Conservation (phyloP, 2,888 invertebrate genomes). For the Microctonus brassicae region DNA sequence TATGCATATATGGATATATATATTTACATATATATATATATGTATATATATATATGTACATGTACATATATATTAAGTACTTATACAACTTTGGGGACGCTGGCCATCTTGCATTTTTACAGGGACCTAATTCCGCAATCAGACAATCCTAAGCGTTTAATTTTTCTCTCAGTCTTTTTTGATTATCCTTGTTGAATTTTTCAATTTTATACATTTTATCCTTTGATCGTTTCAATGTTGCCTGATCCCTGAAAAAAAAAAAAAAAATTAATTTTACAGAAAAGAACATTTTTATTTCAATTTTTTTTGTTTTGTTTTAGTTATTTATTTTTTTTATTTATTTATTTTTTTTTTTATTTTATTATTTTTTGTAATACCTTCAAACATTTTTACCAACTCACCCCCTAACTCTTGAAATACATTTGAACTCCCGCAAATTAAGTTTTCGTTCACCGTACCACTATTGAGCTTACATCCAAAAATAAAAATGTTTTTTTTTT, state of each 20-base stretch:
- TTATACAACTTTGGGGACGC: constrained; percentile 69
- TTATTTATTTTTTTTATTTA: constrained; percentile 71
- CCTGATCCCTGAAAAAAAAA: constrained; percentile 70
- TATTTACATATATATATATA: constrained; percentile 23
- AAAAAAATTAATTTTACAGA: constrained; percentile 2
- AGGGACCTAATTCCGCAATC: constrained; percentile 69
- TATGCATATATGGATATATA: constrained; percentile 1
- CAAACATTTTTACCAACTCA: constrained; percentile 43
- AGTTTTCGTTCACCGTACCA: constrained; percentile 56
- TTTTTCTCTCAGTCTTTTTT: constrained; percentile 60
- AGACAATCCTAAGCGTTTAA: constrained; percentile 69
- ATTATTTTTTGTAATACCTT: constrained; percentile 36
- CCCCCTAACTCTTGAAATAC: constrained; percentile 48
- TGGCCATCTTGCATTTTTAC: constrained; percentile 70
- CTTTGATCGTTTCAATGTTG: constrained; percentile 74
- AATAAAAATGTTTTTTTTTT: constrained; percentile 38
- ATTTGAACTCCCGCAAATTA: constrained; percentile 53
- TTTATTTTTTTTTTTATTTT: constrained; percentile 71
- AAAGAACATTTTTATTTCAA: constrained; percentile 44
- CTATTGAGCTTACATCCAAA: constrained; percentile 52
- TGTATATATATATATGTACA: constrained; percentile 16
- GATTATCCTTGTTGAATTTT: constrained; percentile 49
- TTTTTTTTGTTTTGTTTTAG: constrained; percentile 71
- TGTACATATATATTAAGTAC: constrained; percentile 54
- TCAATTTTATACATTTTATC: constrained; percentile 56